Conservation (phyloP, 1,140 invertebrate species). For the Drosophila sturtevanti region DNA sequence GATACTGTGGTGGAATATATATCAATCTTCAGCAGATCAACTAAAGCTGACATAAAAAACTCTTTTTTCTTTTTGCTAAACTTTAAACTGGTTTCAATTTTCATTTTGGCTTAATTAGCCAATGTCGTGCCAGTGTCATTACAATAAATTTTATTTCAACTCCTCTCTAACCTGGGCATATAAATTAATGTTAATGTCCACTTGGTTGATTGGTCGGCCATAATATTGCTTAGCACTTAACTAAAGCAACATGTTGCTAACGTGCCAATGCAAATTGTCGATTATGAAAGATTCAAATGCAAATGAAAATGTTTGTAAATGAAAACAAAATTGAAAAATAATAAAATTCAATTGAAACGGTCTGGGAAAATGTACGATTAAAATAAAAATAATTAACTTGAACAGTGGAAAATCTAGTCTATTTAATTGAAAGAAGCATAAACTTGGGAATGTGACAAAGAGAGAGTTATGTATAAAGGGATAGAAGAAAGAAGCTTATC, state of each 20-base stretch:
- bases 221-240: slow-evolving; percentile 52
- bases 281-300: slow-evolving; percentile 24
- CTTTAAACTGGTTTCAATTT: slow-evolving; percentile 48
- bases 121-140: slow-evolving; percentile 59
- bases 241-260: slow-evolving; percentile 44
- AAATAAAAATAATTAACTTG: slow-evolving; percentile 18
- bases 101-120: slow-evolving; percentile 65
- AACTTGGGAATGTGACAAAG: no score
- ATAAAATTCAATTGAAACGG: neutral
- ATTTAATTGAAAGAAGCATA: no score
- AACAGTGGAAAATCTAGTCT: no score
- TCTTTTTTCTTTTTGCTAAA: neutral
- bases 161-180: slow-evolving; percentile 23
- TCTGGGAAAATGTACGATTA: neutral
- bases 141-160: slow-evolving; percentile 56
- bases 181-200: slow-evolving; percentile 53
- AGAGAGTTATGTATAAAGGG: no score
- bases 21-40: slow-evolving; percentile 56
- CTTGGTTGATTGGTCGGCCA: slow-evolving; percentile 35
- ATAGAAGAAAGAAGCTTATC: no score
- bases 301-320: slow-evolving; percentile 3
- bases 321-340: slow-evolving; percentile 2
- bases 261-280: slow-evolving; percentile 45
- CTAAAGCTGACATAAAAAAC: slow-evolving; percentile 33
- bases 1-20: slow-evolving; percentile 27